Conservation (phyloP, 2,888 invertebrate species). For the Drosophila peninsularis region DNA sequence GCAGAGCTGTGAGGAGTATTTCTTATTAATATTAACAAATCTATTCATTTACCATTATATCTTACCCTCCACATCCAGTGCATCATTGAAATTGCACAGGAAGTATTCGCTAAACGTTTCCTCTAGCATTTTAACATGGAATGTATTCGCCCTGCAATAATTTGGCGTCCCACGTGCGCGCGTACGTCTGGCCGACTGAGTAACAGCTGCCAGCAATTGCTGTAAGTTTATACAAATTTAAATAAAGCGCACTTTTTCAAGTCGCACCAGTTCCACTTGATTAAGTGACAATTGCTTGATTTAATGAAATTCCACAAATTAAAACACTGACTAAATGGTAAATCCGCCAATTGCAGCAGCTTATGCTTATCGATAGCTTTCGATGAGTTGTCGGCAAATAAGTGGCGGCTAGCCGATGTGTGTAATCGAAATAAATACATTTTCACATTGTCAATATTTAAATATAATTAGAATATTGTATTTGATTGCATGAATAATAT, state of each 20-base stretch:
- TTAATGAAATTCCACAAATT: background rate
- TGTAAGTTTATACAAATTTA: background rate
- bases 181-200: background rate
- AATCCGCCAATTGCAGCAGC: constrained; percentile 13
- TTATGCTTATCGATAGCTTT: constrained; percentile 9
- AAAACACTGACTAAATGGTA: background rate
- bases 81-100: constrained; percentile 81
- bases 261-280: background rate
- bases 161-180: constrained; percentile 34
- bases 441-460: background rate
- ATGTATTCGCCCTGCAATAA: constrained; percentile 5
- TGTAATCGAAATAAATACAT: background rate
- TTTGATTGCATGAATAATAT: no score
- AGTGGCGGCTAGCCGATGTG: constrained; percentile 11
- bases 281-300: background rate
- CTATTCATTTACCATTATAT: no score
- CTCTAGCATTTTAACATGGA: constrained; percentile 44
- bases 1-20: constrained; percentile 56
- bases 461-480: background rate
- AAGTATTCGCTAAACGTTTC: constrained; percentile 61
- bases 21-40: background rate
- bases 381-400: background rate
- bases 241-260: background rate
- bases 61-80: constrained; percentile 56
- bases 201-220: no score